phyloP scores from a whole-genome alignment of 2,888 invertebrate genomes.

The Heliconius cydno region DNA sequence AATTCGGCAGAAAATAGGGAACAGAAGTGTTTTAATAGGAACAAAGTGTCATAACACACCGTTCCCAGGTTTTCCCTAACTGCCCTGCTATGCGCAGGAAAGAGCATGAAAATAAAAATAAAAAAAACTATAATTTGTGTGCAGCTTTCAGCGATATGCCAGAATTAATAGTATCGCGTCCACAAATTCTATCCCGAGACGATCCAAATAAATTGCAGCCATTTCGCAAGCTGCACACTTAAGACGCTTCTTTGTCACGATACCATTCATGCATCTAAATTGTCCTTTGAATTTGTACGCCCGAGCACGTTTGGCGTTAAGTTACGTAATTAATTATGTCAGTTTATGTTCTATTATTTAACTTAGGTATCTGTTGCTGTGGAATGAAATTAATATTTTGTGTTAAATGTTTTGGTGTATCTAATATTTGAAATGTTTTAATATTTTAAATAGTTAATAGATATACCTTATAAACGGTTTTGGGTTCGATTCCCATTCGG shows the following conservation, averaged over 20 bases:
- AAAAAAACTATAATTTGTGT: conserved; percentile 8
- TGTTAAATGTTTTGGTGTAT: not conserved
- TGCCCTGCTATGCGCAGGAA: no score
- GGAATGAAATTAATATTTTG: not conserved
- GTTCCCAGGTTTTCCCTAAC: no score
- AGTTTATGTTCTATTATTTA: not conserved
- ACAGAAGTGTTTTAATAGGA: no score
- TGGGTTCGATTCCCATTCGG: not conserved
- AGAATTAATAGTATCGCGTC: conserved; percentile 49
- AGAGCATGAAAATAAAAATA: no score
- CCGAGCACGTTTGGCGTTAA: conserved; percentile 19
- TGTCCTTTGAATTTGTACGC: conserved; percentile 38
- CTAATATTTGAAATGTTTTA: not conserved
- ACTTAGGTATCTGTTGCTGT: not conserved
- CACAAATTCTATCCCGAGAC: conserved; percentile 50
- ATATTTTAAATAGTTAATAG: not conserved
- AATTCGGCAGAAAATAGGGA: no score
- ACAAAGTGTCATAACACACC: no score
- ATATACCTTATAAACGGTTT: not conserved
- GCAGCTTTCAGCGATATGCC: conserved; percentile 40
- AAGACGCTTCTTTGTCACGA: conserved; percentile 50
- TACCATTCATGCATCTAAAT: conserved; percentile 50
- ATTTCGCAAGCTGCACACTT: conserved; percentile 50
- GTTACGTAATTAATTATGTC: conserved; percentile 12
- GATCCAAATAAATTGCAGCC: conserved; percentile 51